Conservation (phyloP, 2,797 vertebrate species). For the Columba guinea region DNA sequence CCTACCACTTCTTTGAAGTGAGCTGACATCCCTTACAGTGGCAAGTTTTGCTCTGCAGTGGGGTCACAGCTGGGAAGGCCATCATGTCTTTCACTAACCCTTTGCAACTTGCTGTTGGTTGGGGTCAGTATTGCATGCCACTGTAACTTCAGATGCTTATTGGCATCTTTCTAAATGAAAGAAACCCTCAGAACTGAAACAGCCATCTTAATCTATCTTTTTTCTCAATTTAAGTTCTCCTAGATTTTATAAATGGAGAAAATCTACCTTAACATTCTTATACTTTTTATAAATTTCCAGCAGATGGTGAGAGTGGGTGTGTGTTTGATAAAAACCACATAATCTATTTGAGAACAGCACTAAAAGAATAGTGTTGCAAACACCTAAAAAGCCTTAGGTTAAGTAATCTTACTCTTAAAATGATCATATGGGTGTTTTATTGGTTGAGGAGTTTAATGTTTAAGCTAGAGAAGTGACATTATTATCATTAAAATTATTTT, state of each 20-base stretch:
- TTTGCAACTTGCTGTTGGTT: neutral
- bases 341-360: constrained; percentile 54
- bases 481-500: constrained; percentile 45
- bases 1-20: neutral
- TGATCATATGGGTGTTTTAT: constrained; percentile 23
- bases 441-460: constrained; percentile 36
- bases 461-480: constrained; percentile 42
- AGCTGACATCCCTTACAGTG: neutral
- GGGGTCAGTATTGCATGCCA: neutral
- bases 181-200: neutral
- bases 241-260: constrained; percentile 25
- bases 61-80: neutral
- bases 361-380: constrained; percentile 57
- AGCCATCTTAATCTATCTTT: neutral
- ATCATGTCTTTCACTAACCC: neutral
- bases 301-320: constrained; percentile 64
- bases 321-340: constrained; percentile 62
- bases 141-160: neutral
- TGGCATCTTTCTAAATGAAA: neutral
- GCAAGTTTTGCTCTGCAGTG: neutral
- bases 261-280: constrained; percentile 56
- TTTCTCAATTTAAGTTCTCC: constrained; percentile 28
- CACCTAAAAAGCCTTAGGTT: constrained; percentile 60
- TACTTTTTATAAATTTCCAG: constrained; percentile 61
- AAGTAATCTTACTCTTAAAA: constrained; percentile 58